Base-by-base conservation (phyloP, 1,140 invertebrate species). In the Dermatophagoides farinae region DNA sequence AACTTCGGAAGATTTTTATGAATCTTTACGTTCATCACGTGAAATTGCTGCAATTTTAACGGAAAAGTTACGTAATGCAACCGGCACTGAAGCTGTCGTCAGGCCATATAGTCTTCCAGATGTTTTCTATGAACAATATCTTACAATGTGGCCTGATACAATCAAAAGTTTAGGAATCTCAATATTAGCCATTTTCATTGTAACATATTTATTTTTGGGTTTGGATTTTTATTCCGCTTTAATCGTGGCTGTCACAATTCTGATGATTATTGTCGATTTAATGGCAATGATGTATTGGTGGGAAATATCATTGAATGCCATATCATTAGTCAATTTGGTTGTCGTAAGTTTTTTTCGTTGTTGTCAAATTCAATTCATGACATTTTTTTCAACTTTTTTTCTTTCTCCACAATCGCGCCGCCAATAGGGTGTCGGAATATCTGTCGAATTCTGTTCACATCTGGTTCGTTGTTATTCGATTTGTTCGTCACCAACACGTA, bases 101-200 rank as follows among this genome's bases (percentile, higher is more conserved):
- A 77, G 78, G 63, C 73, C 77, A 9, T 79, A 79, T 52, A 66
- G 65, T 65, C 65, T 64, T 47, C 59, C 71, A 75, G 77, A 80
- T 65, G 77, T 79, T 11, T 79, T 77, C 66, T 79, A 79, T 61
- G 78, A 79, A 63, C 78, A 79, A 68, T 79, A 80, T 61, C 67
- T 76, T 22, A 72, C 72, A 10, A 76, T 79, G 60, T 72, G 75
- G 57, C 50, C 68, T 14, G 72, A 78, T 52, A 72, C 75, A 0
- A 57, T 73, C 1, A 61, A 70, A 22, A 76, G 77, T 65, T 64
- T 79, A 10, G 62, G 66, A 2, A 66, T 75, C 22, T 78, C 76
- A 47, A 54, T 76, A 25, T 66, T 65, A 1, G 74, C 74, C 47
- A 74, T 79, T 20, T 77, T 79, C 62, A 52, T 76, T 18, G 75